Evolutionary conservation across 2,888 invertebrate genomes (phyloP).

Genomic region (Drosophila subsilvestris): DNA sequence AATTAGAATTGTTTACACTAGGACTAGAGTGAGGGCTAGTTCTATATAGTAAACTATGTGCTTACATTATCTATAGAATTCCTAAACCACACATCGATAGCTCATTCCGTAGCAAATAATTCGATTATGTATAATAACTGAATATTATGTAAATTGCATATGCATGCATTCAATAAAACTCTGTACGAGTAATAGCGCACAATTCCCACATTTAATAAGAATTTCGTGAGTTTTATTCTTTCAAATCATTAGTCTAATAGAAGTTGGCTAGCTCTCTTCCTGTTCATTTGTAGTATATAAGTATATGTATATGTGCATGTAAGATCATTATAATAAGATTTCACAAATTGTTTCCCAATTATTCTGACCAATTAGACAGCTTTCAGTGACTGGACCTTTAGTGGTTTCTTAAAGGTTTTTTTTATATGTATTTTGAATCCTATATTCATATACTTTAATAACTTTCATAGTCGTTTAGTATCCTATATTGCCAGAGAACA

Average conservation of each 20-base stretch:
- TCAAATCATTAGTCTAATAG: conserved; percentile 10
- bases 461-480: not conserved
- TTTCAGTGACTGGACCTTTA: not conserved
- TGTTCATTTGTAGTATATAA: not conserved
- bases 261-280: not conserved
- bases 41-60: not conserved
- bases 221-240: not conserved
- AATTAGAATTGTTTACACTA: conserved; percentile 18
- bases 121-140: not conserved
- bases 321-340: not conserved
- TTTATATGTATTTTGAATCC: too few species aligned
- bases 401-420: not conserved
- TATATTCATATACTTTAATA: not conserved
- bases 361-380: not conserved
- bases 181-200: not conserved
- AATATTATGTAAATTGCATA: not conserved
- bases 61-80: not conserved
- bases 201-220: not conserved
- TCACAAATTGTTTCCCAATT: not conserved
- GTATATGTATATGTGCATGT: too few species aligned
- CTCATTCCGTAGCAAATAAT: not conserved
- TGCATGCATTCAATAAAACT: not conserved
- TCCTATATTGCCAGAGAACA: not conserved
- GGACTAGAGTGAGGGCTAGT: not conserved
- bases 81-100: not conserved